A percentile compares a stretch with the other conserved stretches of the same genome.
Conservation (phyloP, 2,797 vertebrate genomes). For the Eremophila alpestris region DNA sequence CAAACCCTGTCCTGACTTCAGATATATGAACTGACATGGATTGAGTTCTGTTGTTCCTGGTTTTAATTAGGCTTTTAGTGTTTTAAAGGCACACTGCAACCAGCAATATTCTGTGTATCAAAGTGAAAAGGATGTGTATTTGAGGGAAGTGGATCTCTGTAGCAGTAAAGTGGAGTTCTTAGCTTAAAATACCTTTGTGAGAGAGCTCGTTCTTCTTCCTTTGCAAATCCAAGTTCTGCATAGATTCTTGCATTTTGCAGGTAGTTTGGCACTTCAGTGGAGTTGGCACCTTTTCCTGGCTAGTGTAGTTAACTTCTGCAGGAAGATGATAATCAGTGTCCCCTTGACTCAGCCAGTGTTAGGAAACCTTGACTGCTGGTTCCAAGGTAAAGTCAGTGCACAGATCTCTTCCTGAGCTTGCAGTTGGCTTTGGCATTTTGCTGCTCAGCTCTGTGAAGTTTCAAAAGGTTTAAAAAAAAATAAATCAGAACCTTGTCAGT, state of each 20-base stretch:
- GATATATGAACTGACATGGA: rapidly evolving
- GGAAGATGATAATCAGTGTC: background rate
- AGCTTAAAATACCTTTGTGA: background rate
- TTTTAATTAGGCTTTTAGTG: background rate
- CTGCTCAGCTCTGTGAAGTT: background rate
- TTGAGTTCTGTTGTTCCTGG: background rate
- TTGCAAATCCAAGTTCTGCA: background rate
- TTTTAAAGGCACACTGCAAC: background rate
- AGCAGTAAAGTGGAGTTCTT: background rate
- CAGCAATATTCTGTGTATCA: background rate
- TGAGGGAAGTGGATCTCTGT: background rate
- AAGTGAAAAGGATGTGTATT: background rate
- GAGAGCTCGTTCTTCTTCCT: background rate
- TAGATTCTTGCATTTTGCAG: background rate
- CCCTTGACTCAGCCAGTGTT: rapidly evolving
- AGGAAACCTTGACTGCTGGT: background rate
- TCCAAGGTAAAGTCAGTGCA: background rate
- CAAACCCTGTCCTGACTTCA: background rate
- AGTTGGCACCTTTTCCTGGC: background rate
- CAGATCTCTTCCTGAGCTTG: background rate
- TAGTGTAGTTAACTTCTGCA: background rate
- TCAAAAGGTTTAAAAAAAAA: background rate
- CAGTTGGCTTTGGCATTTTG: background rate
- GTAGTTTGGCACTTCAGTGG: background rate
- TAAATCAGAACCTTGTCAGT: background rate